Evolutionary conservation across 2,797 vertebrate species (phyloP), one percentile per base, ranked within the genome.

Genomic region (Pangasius krempfi): DNA sequence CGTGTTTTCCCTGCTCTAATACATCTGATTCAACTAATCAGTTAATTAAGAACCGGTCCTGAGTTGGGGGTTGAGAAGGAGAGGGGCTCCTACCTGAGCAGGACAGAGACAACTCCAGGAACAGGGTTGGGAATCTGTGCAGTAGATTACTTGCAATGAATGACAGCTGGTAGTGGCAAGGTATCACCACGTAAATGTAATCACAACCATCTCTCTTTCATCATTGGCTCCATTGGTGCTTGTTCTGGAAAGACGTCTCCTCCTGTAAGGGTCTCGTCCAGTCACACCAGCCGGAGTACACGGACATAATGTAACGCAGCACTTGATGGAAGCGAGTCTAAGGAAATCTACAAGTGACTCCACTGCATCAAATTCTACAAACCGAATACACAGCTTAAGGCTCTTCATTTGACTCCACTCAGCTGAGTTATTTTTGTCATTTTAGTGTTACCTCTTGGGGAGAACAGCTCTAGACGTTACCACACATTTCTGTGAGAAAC

Each of bases 321-420:
- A 80, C 18, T 80, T 20, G 30, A 37, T 56, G 20, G 54, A 78
- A 52, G 73, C 8, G 47, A 76, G 37, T 20, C 22, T 73, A 37
- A 40, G 20, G 27, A 52, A 52, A 30, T 78, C 47, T 52, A 78
- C 22, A 54, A 73, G n/a, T 54, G 16, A 76, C 52, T 68, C 68
- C 84, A 64, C 30, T 22, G 87, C 84, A 70, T 89, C 87, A 44
- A 68, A 60, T 88, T 86, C 58, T 52, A 88, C 73, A 62, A 85
- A 88, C 83, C 47, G 20, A 89, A 82, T 82, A 50, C 70, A 79
- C 84, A 13, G 84, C 44, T 33, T 87, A 86, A 90, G 87, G 87
- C 85, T 86, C 56, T 82, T 86, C 52, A n/a, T 86, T 87, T 66
- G 62, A 87, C 76, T 68, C n/a, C 30, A 85, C 47, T 22, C 5